These are phyloP conservation scores for Proales similis DNA, from an alignment of 1,140 invertebrate genomes.

Conservation along the genomic window DNA sequence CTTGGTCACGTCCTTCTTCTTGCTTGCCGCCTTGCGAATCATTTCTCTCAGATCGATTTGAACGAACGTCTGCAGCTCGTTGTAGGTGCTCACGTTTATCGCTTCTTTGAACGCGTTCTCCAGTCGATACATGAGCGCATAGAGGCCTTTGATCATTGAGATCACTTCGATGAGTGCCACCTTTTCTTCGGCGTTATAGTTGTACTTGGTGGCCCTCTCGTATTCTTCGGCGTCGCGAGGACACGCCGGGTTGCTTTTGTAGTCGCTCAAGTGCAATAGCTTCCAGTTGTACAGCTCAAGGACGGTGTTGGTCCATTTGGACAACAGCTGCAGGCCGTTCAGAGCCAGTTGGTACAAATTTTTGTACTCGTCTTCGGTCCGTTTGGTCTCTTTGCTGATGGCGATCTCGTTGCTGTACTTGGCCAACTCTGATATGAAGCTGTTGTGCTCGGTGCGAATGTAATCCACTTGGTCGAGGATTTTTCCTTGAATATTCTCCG, in stretches of 20 bases:
- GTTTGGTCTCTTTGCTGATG: slow-evolving; percentile 60
- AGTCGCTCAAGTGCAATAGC: slow-evolving; percentile 90
- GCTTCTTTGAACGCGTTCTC: slow-evolving; percentile 95
- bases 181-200: slow-evolving; percentile 94
- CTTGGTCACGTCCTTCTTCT: slow-evolving; percentile 74
- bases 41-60: slow-evolving; percentile 82
- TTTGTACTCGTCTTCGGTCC: slow-evolving; percentile 83
- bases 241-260: slow-evolving; percentile 80
- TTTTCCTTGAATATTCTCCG: slow-evolving; percentile 75
- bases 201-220: slow-evolving; percentile 92
- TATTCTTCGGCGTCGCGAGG: slow-evolving; percentile 97
- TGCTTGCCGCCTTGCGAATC: slow-evolving; percentile 91
- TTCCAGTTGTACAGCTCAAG: slow-evolving; percentile 88
- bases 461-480: slow-evolving; percentile 87
- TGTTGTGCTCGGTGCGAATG: slow-evolving; percentile 91
- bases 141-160: slow-evolving; percentile 97
- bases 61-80: slow-evolving; percentile 94
- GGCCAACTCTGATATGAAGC: slow-evolving; percentile 91
- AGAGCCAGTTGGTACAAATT: slow-evolving; percentile 84
- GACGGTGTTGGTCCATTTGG: slow-evolving; percentile 92
- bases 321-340: slow-evolving; percentile 80
- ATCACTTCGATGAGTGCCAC: slow-evolving; percentile 96
- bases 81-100: slow-evolving; percentile 85
- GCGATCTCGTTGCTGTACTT: slow-evolving; percentile 82
- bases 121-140: slow-evolving; percentile 92